Conservation (phyloP, 2,888 invertebrate species). For the Drosophila rubida region DNA sequence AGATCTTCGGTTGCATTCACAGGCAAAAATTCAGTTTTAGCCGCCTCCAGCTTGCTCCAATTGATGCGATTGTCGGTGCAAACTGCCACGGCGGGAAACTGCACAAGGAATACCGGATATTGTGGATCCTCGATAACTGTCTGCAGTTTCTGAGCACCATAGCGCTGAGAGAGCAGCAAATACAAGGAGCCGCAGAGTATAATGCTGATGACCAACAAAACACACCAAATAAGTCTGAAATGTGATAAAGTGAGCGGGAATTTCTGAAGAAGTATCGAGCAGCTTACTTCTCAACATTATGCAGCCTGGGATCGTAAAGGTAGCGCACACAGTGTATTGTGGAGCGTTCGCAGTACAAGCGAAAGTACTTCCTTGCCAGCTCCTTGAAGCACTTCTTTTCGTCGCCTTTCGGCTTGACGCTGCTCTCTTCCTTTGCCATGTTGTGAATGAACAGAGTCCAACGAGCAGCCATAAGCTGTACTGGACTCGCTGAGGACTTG, state of each 20-base stretch:
- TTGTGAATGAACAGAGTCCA: slow-evolving; percentile 18
- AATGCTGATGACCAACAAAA: slow-evolving; percentile 73
- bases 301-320: slow-evolving; percentile 76
- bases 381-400: slow-evolving; percentile 51
- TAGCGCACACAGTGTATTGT: slow-evolving; percentile 83
- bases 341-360: slow-evolving; percentile 80
- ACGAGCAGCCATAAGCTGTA: background rate
- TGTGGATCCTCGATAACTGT: slow-evolving; percentile 83
- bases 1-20: slow-evolving; percentile 61
- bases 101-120: slow-evolving; percentile 81
- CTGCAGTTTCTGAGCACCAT: slow-evolving; percentile 72
- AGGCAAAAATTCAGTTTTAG: slow-evolving; percentile 74
- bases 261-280: too few relatives aligned
- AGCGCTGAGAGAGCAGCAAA: slow-evolving; percentile 72
- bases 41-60: slow-evolving; percentile 77
- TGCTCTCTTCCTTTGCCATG: slow-evolving; percentile 34
- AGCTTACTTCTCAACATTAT: slow-evolving; percentile 75
- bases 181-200: slow-evolving; percentile 68
- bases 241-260: too few relatives aligned
- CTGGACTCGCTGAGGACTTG: slow-evolving; percentile 18
- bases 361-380: slow-evolving; percentile 70
- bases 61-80: slow-evolving; percentile 83
- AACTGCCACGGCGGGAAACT: slow-evolving; percentile 82
- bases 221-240: slow-evolving; percentile 77
- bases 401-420: background rate